These are phyloP conservation scores for Polydrusus pterygomalis DNA, from an alignment of 2,888 invertebrate species.

Conservation along the genomic window DNA sequence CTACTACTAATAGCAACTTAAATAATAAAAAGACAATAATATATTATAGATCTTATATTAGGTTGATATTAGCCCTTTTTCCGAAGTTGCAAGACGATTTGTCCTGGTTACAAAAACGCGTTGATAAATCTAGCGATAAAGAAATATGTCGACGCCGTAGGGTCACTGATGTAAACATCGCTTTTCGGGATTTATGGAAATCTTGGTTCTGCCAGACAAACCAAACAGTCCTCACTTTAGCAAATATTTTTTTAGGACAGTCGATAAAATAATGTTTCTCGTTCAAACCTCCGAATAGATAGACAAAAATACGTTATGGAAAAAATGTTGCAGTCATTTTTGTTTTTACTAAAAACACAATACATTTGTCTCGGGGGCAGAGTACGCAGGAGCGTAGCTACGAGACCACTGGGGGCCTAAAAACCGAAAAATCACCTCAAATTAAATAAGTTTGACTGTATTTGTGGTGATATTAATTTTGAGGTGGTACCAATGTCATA, in stretches of 20 bases:
- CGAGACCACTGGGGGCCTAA: too few species aligned
- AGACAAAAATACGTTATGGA: neutral
- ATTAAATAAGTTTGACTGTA: too few species aligned
- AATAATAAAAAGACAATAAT: too few species aligned
- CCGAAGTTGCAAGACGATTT: neutral
- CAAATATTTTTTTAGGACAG: slow-evolving; percentile 7
- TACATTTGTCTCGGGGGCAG: neutral
- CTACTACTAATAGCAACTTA: too few species aligned
- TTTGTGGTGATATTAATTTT: too few species aligned
- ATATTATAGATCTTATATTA: too few species aligned
- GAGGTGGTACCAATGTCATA: too few species aligned
- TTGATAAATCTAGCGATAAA: neutral
- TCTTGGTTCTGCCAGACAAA: neutral
- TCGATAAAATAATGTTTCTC: neutral
- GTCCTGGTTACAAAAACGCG: neutral
- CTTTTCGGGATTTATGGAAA: slow-evolving; percentile 3
- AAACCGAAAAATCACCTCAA: too few species aligned
- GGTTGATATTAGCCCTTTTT: neutral
- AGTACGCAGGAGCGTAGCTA: too few species aligned
- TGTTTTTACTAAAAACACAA: neutral
- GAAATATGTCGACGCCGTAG: neutral
- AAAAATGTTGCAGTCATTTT: neutral
- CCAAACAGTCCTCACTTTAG: neutral
- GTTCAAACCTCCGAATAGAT: neutral
- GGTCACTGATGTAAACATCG: neutral